Base-by-base conservation (phyloP, 1,140 invertebrate genomes). In the Gryon sp. region DNA sequence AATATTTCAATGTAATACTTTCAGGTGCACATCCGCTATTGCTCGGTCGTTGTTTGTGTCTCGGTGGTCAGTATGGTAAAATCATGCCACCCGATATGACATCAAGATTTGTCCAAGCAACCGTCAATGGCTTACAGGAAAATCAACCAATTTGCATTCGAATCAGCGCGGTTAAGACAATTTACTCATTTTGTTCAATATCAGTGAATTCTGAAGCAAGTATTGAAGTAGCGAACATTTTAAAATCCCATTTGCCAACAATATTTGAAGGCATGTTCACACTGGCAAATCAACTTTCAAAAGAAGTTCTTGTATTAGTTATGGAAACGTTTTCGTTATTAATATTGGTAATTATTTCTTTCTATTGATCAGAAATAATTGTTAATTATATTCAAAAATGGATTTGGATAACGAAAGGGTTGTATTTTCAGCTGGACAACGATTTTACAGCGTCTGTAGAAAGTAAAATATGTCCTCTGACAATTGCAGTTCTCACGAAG, bases 401-500 rank as follows among this genome's bases (percentile, higher is more conserved):
- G n/a, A n/a, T n/a, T n/a, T n/a, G n/a, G n/a, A n/a, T n/a, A n/a
- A n/a, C n/a, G n/a, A n/a, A n/a, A n/a, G n/a, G n/a, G 9, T 36
- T 46, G 52, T 43, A 18, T 74, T 83, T 79, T 24, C 79, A 93
- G 90, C 86, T 95, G 43, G 93, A 95, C 86, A 87, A 91, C 36
- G 86, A 89, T 20, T 94, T 94, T 80, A 94, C 94, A 2, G 92
- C 91, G 16, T 90, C 90, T 8, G 86, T 91, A 12, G 93, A 94
- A 79, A 87, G 82, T 11, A 94, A 93, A 86, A 89, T 95, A 3
- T 92, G 91, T 36, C 92, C 94, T 1, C 80, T 95, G 24, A 91
- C 92, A 4, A 93, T 95, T 65, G 93, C 93, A 11, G 90, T 93
- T 0, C 94, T 95, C 81, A 86, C 95, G 0, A 94, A 94, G 83